phyloP scores from a whole-genome alignment of 1,140 invertebrate species.

The Radopholus similis region DNA sequence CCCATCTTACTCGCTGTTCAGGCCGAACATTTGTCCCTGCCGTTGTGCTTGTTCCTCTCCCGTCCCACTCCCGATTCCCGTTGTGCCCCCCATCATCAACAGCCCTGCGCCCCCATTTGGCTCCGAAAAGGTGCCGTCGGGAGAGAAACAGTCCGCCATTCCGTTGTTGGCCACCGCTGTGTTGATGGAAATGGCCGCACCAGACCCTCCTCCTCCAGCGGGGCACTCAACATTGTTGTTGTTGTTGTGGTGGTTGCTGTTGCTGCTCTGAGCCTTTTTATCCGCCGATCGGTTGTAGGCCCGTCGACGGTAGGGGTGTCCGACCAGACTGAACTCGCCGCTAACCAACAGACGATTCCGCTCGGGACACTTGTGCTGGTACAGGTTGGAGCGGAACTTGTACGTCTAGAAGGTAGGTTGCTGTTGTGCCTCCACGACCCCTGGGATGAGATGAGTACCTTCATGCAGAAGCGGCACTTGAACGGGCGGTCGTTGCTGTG shows the following conservation, averaged over 20 bases:
- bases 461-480: slow-evolving; percentile 58
- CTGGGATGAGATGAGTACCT: slow-evolving; percentile 25
- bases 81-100: background rate
- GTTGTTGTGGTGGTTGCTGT: background rate
- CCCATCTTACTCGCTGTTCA: background rate
- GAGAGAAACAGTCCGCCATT: background rate
- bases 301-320: slow-evolving; percentile 16
- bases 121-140: background rate
- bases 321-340: slow-evolving; percentile 15
- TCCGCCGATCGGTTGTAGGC: slow-evolving; percentile 6
- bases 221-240: too few species aligned
- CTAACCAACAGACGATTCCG: slow-evolving; percentile 17
- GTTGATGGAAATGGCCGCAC: background rate
- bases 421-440: background rate
- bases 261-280: background rate
- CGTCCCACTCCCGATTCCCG: background rate
- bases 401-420: slow-evolving; percentile 47
- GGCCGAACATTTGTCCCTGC: background rate
- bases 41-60: background rate
- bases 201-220: background rate
- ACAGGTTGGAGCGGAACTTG: slow-evolving; percentile 59
- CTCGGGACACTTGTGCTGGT: slow-evolving; percentile 43
- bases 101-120: background rate
- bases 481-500: slow-evolving; percentile 58
- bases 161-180: background rate